phyloP scores from a whole-genome alignment of 53 echinoderm and acorn worm species.

The Zoroaster sp. region DNA sequence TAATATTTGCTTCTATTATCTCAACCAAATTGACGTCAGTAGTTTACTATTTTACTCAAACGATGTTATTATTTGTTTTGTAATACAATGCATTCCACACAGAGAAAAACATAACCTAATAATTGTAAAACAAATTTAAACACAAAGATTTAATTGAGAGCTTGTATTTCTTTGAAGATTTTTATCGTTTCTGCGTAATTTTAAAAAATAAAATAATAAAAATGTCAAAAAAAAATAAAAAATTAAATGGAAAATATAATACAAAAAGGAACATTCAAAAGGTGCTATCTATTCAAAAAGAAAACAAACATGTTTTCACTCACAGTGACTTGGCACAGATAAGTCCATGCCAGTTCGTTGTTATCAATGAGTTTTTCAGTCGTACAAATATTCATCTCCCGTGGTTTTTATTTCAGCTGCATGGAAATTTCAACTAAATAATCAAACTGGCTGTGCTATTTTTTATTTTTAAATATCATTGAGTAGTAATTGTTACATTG shows the following conservation, averaged over 20 bases:
- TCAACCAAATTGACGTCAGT: conserved; percentile 1
- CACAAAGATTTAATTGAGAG: not conserved
- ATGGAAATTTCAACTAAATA: not conserved
- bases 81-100: conserved; percentile 47
- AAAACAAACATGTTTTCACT: conserved; percentile 1
- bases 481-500: not conserved
- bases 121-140: not conserved
- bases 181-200: not conserved
- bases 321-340: conserved; percentile 1
- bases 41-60: no score
- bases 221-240: not conserved
- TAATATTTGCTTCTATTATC: not conserved
- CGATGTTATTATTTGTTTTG: conserved; percentile 4
- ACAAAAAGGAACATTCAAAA: not conserved
- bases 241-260: not conserved
- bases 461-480: not conserved
- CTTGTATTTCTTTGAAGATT: not conserved
- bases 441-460: not conserved
- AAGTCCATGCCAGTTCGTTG: conserved; percentile 18
- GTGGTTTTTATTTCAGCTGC: not conserved
- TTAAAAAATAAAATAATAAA: not conserved
- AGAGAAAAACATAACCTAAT: not conserved
- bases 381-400: not conserved
- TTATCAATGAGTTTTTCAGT: conserved; percentile 2
- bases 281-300: conserved; percentile 40